These are phyloP conservation scores for Villa cingulata DNA, from an alignment of 2,888 invertebrate species.

Conservation along the genomic window DNA sequence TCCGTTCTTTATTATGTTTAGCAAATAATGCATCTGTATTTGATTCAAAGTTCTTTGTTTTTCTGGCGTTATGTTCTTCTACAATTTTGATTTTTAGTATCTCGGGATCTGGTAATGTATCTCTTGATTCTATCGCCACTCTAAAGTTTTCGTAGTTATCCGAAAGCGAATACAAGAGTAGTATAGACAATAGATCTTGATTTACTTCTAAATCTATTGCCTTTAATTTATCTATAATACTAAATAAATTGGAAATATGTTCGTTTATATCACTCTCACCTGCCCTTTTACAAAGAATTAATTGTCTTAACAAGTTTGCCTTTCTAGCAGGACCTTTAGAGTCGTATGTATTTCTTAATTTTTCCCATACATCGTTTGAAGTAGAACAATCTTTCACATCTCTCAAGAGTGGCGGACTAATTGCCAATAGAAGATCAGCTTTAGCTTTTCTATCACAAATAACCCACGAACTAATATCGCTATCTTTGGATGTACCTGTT, in stretches of 20 bases:
- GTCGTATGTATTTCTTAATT: constrained; percentile 1
- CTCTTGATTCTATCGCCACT: constrained; percentile 9
- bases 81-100: constrained; percentile 4
- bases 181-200: no score
- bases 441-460: no score
- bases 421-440: no score
- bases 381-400: constrained; percentile 5
- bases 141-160: no score
- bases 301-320: constrained; percentile 3
- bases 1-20: no score
- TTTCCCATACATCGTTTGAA: constrained; percentile 3
- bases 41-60: not conserved
- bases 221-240: constrained; percentile 2
- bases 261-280: not conserved
- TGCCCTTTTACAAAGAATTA: constrained; percentile 5
- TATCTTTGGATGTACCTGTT: not conserved
- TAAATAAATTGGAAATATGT: constrained; percentile 3
- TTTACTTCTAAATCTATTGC: constrained; percentile 7
- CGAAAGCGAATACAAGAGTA: no score
- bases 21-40: constrained; percentile 3
- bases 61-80: constrained; percentile 1
- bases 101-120: no score
- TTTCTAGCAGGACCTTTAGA: constrained; percentile 7
- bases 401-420: constrained; percentile 1
- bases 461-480: no score